Conservation (phyloP, 2,113 vertebrate species). For the Azemiops feae region DNA sequence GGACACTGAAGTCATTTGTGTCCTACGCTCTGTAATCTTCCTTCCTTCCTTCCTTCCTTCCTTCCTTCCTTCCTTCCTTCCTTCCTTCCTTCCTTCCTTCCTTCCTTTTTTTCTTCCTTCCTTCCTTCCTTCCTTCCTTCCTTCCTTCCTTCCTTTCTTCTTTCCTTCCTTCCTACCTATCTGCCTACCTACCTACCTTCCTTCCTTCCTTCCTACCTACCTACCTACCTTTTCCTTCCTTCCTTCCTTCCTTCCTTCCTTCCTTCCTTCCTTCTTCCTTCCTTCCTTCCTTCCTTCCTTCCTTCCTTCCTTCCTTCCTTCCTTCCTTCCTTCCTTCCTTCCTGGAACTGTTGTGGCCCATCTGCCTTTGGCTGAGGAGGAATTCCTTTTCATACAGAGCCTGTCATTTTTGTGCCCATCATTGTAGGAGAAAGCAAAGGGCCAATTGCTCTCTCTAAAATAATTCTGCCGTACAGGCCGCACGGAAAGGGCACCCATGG, state of each 20-base stretch:
- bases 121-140: not conserved
- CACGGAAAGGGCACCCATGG: not conserved
- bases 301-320: too few relatives aligned
- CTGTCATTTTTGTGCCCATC: not conserved
- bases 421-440: not conserved
- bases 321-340: not conserved
- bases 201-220: not conserved
- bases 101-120: not conserved
- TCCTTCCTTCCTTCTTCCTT: not conserved
- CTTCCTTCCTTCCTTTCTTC: not conserved
- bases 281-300: not conserved
- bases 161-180: not conserved
- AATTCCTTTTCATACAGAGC: not conserved
- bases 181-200: not conserved
- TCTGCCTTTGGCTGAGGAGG: not conserved
- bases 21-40: not conserved
- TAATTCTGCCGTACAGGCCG: not conserved
- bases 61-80: too few relatives aligned
- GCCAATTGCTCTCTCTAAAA: not conserved
- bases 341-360: not conserved
- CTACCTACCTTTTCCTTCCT: not conserved
- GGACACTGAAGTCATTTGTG: not conserved
- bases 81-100: not conserved
- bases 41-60: too few relatives aligned
- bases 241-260: not conserved